phyloP scores from a whole-genome alignment of 2,113 vertebrate species.

The rat (Rattus norvegicus) region GRCr8 NC_086028.1:6359001-6359500 shows the following conservation, averaged over 20 bases:
- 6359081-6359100: not conserved
- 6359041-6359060: not conserved
- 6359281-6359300: not conserved
- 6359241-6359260: not conserved
- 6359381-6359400: conserved; percentile 69
- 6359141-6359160: not conserved
- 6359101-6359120: not conserved
- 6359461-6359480: conserved; percentile 69
- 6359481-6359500: conserved; percentile 51
- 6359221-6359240: not conserved
- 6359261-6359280: not conserved
- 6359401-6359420: conserved; percentile 70
- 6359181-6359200: not conserved
- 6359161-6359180: not conserved
- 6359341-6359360: conserved; percentile 54
- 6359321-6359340: conserved; percentile 25
- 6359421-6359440: conserved; percentile 71
- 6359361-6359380: conserved; percentile 65
- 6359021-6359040: not conserved
- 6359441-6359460: conserved; percentile 78
- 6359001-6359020: not conserved
- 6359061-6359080: not conserved
- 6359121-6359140: not conserved
- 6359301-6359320: conserved; percentile 50
- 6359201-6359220: not conserved